Evolutionary conservation across 2,888 invertebrate species (phyloP), one percentile per base, ranked within the genome.

Genomic region (Mesochorus sp.): DNA sequence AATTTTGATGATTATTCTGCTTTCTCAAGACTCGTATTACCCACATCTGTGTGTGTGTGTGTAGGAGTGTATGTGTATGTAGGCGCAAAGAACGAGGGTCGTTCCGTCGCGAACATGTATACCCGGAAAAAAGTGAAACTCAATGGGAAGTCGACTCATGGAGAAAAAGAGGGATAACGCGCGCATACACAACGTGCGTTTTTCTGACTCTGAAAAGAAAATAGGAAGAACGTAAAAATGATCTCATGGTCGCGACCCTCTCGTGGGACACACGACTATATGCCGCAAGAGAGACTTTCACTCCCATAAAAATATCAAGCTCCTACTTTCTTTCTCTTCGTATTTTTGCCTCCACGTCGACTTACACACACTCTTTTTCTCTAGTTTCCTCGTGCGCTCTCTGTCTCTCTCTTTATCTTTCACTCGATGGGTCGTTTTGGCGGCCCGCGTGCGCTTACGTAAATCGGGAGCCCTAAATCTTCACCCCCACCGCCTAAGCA

Each of bases 261-360:
- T 39, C 49, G 37, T 61, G 79, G 82, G 84, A 81, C 81, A 79
- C 73, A 28, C 37, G 53, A 31, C n/a, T n/a, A n/a, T n/a, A n/a
- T 76, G 71, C 73, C 73, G 73, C 74, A 64, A 47, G n/a, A 47
- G 68, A 57, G 86, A 90, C 90, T 90, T 90, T 91, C 89, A 87
- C 90, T 85, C 75, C 88, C 89, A 88, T 89, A 90, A 90, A 90
- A 90, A 90, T 88, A 85, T 86, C 89, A 88, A 87, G 85, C 84
- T 51, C 82, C 84, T 61, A 49, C 74, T 79, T 80, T 82, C 80
- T 79, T 79, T 68, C 79, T 53, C 67, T 70, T 59, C 37, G 47
- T n/a, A 14, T 51, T 42, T 61, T 71, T 21, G 59, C 59, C 55
- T 70, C 59, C 26, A 37, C 66, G 37, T 37, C 42, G 28, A 53